Conservation (phyloP, 2,797 vertebrate genomes). For the Bradypodion ventrale region DNA sequence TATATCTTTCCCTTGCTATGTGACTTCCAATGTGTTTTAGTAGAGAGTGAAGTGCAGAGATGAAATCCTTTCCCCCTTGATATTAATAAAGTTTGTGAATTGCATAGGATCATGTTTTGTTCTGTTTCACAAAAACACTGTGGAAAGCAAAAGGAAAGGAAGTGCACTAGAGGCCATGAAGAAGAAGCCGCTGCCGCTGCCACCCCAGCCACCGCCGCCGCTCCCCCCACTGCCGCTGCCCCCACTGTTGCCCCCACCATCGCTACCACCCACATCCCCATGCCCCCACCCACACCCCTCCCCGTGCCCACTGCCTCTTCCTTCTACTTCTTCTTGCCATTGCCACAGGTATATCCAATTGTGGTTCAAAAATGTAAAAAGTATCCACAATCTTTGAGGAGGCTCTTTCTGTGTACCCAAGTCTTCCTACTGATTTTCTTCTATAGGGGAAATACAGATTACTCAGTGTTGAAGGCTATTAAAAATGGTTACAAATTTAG, state of each 20-base stretch:
- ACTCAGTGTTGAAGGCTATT: not conserved
- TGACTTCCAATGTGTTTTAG: slow-evolving; percentile 36
- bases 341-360: too few species aligned
- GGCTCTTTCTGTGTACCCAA: too few species aligned
- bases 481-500: not conserved
- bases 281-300: too few species aligned
- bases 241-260: too few species aligned
- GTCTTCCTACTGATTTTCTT: not conserved
- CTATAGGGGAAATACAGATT: not conserved
- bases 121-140: not conserved
- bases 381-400: too few species aligned
- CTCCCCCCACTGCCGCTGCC: too few species aligned
- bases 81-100: slow-evolving; percentile 37
- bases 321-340: too few species aligned
- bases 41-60: slow-evolving; percentile 18
- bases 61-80: not conserved
- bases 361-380: too few species aligned
- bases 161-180: not conserved
- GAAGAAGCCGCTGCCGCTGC: too few species aligned
- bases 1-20: slow-evolving; percentile 28
- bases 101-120: not conserved
- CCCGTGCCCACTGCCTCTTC: too few species aligned
- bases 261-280: too few species aligned
- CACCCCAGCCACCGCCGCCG: too few species aligned
- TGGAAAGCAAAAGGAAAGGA: not conserved